Base-by-base conservation (phyloP, 2,888 invertebrate species). In the Eristalis tenax region DNA sequence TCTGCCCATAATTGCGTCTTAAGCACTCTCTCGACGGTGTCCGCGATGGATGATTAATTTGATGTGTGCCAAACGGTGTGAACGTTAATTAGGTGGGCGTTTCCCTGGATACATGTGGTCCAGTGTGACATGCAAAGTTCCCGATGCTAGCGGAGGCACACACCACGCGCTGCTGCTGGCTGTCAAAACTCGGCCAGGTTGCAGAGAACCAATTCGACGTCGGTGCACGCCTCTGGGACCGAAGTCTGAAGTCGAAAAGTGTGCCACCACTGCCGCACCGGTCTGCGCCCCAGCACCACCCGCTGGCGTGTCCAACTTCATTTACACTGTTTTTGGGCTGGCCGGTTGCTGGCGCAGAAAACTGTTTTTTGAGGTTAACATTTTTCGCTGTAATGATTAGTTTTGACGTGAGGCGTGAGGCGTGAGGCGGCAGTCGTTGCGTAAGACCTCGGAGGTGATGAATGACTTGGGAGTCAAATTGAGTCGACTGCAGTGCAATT, bases 321-420 rank as follows among this genome's bases (percentile, higher is more conserved):
- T 70, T 70, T 59, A 23, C 26, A 23, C 15, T 63, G 22, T 73
- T 50, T 32, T 28, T 38, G 32, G 73, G 50, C 50, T 50, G 50
- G 50, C 18, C 50, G 18, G 18, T 8, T n/a, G 18, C 15, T 11
- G 43, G 43, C 28, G 32, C 11, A 43, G 61, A 11, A 22, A 63
- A 18, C n/a, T 18, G 18, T 43, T 28, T 73, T 73, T 73, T 73
- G 63, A 63, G 63, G 43, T 57, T 70, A 32, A 73, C 63, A 32
- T 26, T 26, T 57, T 23, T 57, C 50, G 18, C 18, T 50, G n/a
- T 50, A n/a, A n/a, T 71, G 59, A 71, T 63, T 63, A 11, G 73
- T 73, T 73, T 73, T 73, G 63, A 73, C 73, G 43, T 38, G 50
- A 63, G 73, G 63, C 73, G 43, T 38, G 50, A 43, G 73, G 63